A percentile compares a stretch with the other conserved stretches of the same genome.
phyloP scores from a whole-genome alignment of 1,140 invertebrate genomes.

The Proales similis region DNA sequence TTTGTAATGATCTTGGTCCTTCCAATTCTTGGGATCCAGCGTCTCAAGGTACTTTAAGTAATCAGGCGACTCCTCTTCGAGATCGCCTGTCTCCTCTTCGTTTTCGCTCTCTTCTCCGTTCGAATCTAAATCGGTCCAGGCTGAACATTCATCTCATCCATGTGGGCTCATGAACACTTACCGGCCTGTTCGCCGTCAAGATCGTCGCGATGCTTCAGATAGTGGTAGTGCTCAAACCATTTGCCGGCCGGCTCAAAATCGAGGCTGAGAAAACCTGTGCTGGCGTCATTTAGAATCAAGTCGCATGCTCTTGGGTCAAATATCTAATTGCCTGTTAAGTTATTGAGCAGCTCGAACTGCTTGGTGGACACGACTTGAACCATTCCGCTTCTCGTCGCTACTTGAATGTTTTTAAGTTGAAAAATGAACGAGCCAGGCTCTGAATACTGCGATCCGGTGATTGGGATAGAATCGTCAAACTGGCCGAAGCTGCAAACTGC shows the following conservation, averaged over 20 bases:
- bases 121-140: too few species aligned
- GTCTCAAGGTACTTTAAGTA: conserved; percentile 27
- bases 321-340: not conserved
- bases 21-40: conserved; percentile 26
- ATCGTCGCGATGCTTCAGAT: conserved; percentile 2
- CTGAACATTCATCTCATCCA: too few species aligned
- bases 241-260: conserved; percentile 25
- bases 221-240: conserved; percentile 35
- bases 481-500: too few species aligned
- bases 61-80: conserved; percentile 16
- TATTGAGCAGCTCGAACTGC: not conserved
- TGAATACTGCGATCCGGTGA: too few species aligned
- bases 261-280: conserved; percentile 11
- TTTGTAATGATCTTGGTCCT: conserved; percentile 88
- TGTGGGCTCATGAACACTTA: too few species aligned
- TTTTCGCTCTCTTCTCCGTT: conserved; percentile 8
- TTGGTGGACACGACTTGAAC: not conserved
- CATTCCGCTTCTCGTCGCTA: too few species aligned
- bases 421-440: too few species aligned
- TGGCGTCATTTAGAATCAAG: not conserved
- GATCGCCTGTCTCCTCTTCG: conserved; percentile 3
- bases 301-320: not conserved
- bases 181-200: not conserved
- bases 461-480: too few species aligned
- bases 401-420: too few species aligned